These are phyloP conservation scores for Pitangus sulphuratus DNA, from an alignment of 2,797 vertebrate genomes.

Conservation along the genomic window DNA sequence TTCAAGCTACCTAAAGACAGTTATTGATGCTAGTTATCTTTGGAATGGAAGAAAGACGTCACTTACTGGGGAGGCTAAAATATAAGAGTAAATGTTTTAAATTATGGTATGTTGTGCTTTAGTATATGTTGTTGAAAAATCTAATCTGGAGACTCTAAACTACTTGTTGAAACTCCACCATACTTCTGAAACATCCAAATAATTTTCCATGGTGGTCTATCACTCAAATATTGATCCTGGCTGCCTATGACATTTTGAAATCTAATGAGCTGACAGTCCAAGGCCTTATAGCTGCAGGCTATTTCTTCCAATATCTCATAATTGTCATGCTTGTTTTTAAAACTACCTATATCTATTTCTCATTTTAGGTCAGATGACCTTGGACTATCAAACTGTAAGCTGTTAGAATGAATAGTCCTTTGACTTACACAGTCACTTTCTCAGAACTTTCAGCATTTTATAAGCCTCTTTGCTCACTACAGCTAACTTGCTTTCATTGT, in stretches of 20 bases:
- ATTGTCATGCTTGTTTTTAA: not conserved
- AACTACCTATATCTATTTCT: not conserved
- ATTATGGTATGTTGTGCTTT: not conserved
- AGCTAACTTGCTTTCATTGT: not conserved
- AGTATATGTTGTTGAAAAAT: not conserved
- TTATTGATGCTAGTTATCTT: not conserved
- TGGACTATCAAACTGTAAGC: not conserved
- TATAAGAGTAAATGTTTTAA: not conserved
- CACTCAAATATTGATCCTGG: not conserved
- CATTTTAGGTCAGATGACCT: not conserved
- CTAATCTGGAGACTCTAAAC: not conserved
- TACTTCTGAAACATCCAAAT: not conserved
- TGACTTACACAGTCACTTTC: not conserved
- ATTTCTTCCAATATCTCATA: slow-evolving; percentile 3
- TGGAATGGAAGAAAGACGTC: not conserved
- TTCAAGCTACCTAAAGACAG: not conserved
- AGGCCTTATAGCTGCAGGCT: not conserved
- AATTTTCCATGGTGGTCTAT: not conserved
- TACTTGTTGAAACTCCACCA: not conserved
- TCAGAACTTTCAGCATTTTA: not conserved
- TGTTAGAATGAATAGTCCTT: not conserved
- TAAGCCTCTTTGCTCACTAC: not conserved
- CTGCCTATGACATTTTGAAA: not conserved
- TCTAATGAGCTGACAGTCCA: slow-evolving; percentile 1
- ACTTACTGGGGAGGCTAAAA: not conserved